Conservation (phyloP, 1,140 invertebrate species). For the Pentalonia nigronervosa region DNA sequence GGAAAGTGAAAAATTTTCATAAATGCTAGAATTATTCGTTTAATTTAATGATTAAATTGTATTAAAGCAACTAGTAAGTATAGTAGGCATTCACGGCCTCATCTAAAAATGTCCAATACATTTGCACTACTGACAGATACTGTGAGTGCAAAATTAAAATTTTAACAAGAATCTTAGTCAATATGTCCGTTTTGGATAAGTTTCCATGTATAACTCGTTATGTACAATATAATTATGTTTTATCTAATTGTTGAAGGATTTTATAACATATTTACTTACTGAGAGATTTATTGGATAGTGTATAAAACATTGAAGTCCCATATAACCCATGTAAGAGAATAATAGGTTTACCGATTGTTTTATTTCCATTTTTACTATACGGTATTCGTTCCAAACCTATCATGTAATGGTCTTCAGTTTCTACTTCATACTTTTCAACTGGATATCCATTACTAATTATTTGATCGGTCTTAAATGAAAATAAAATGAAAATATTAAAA, state of each 20-base stretch:
- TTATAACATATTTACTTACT: constrained; percentile 39
- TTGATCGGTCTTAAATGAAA: neutral
- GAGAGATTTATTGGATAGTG: constrained; percentile 57
- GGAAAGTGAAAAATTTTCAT: too few species aligned
- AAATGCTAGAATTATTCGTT: neutral
- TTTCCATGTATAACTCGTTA: neutral
- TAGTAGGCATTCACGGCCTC: neutral
- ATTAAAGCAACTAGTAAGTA: neutral
- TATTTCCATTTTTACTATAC: constrained; percentile 52
- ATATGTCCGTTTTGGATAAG: neutral
- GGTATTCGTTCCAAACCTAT: constrained; percentile 69
- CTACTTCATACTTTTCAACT: constrained; percentile 67
- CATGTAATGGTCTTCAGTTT: constrained; percentile 70
- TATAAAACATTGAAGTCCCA: constrained; percentile 77
- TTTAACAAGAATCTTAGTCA: neutral
- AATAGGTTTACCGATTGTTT: constrained; percentile 65
- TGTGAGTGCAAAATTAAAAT: neutral
- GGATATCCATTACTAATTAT: constrained; percentile 66
- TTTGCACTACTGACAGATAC: neutral
- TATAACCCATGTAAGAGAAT: constrained; percentile 81
- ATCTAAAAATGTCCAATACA: neutral
- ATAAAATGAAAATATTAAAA: neutral
- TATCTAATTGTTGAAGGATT: neutral
- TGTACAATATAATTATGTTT: neutral
- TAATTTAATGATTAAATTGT: neutral